These are phyloP conservation scores for Cheilosia urbana DNA, from an alignment of 2,888 invertebrate genomes.

Conservation along the genomic window DNA sequence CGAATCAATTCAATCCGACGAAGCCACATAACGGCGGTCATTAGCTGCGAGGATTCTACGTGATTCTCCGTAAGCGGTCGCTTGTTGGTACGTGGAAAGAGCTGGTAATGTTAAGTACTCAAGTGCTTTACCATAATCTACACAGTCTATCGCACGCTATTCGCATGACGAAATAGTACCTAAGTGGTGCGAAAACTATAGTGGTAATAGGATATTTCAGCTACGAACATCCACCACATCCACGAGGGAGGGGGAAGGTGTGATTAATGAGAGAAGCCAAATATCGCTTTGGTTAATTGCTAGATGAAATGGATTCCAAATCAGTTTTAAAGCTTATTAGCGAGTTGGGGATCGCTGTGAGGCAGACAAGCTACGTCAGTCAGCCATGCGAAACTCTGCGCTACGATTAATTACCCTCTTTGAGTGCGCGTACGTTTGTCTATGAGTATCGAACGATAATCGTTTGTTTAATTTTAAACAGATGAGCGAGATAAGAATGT, in stretches of 20 bases:
- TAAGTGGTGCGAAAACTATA: neutral
- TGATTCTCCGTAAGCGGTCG: neutral
- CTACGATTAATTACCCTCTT: neutral
- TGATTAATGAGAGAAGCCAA: neutral
- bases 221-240: neutral
- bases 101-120: neutral
- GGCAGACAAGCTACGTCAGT: neutral
- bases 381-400: neutral
- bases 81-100: neutral
- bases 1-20: too few species aligned
- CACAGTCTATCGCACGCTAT: neutral
- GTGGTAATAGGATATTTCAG: neutral
- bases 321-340: neutral
- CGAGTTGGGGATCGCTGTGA: neutral
- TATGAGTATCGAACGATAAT: neutral
- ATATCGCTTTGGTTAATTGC: neutral
- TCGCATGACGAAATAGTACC: neutral
- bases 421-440: neutral
- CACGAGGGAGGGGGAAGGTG: neutral
- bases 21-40: neutral
- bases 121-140: neutral
- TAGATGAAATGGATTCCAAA: neutral
- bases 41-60: conserved; percentile 4
- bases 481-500: neutral
- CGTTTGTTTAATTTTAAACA: neutral